A percentile compares a stretch with the other conserved stretches of the same genome.
phyloP scores from a whole-genome alignment of 2,113 vertebrate genomes.

The Pagrus major region DNA sequence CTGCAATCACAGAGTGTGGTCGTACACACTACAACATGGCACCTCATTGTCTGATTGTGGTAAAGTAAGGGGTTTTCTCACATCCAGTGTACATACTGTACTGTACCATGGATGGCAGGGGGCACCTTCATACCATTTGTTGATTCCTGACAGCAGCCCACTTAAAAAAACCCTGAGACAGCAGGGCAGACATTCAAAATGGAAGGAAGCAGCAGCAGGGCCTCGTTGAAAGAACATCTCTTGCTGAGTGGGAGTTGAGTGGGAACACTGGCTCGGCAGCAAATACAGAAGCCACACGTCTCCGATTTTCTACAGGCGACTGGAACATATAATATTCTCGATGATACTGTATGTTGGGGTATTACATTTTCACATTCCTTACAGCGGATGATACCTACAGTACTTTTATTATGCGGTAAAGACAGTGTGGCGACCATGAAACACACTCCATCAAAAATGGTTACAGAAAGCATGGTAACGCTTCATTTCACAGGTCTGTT shows the following conservation, averaged over 20 bases:
- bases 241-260: conserved; percentile 67
- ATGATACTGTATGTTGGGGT: conserved; percentile 10
- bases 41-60: conserved; percentile 17
- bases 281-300: conserved; percentile 31
- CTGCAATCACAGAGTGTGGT: neutral
- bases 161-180: conserved; percentile 47
- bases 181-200: conserved; percentile 49
- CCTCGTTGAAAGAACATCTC: conserved; percentile 53
- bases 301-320: conserved; percentile 33
- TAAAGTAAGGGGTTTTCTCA: conserved; percentile 16
- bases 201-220: conserved; percentile 38
- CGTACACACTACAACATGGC: neutral
- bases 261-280: conserved; percentile 58
- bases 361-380: conserved; percentile 7
- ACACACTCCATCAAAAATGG: neutral
- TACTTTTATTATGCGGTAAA: neutral
- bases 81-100: conserved; percentile 6
- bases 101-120: conserved; percentile 15
- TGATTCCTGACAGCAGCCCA: conserved; percentile 57
- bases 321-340: conserved; percentile 20
- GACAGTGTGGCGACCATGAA: neutral
- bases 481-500: neutral
- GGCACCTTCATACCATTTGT: conserved; percentile 35
- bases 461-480: neutral
- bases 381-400: neutral